These are phyloP conservation scores for Leptodactylus fallax DNA, from an alignment of 2,797 vertebrate genomes.

Conservation along the genomic window DNA sequence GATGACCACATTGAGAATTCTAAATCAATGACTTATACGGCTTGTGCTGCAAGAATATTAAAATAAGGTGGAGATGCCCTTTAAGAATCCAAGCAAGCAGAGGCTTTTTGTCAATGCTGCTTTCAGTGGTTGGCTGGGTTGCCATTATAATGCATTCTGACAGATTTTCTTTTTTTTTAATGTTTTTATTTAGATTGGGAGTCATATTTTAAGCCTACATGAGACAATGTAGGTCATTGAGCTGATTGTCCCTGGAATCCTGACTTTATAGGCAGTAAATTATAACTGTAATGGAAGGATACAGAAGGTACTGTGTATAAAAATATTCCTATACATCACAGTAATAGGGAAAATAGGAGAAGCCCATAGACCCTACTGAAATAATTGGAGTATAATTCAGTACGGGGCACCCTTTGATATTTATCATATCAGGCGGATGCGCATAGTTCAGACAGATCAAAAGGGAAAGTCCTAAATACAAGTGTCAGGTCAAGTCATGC, in stretches of 20 bases:
- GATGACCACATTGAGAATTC: too few species aligned
- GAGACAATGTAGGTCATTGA: background rate
- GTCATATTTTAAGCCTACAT: background rate
- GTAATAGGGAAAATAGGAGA: background rate
- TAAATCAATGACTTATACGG: too few species aligned
- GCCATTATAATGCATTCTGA: background rate
- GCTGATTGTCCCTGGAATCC: background rate
- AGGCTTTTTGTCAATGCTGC: background rate
- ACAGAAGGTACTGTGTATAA: background rate
- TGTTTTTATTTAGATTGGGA: background rate
- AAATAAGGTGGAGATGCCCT: background rate
- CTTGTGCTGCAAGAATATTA: background rate
- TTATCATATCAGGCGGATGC: constrained; percentile 69
- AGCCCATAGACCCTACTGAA: background rate
- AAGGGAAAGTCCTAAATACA: constrained; percentile 42
- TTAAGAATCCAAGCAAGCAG: background rate
- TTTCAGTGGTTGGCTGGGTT: background rate
- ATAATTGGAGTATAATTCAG: constrained; percentile 23
- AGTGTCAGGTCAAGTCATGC: constrained; percentile 70
- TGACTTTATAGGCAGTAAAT: background rate
- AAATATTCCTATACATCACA: background rate
- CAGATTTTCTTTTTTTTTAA: background rate
- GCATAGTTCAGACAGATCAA: constrained; percentile 69
- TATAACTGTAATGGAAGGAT: background rate
- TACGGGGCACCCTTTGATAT: constrained; percentile 58